These are phyloP conservation scores for Tetramorium simillimum DNA, from an alignment of 1,140 invertebrate species.

Conservation along the genomic window DNA sequence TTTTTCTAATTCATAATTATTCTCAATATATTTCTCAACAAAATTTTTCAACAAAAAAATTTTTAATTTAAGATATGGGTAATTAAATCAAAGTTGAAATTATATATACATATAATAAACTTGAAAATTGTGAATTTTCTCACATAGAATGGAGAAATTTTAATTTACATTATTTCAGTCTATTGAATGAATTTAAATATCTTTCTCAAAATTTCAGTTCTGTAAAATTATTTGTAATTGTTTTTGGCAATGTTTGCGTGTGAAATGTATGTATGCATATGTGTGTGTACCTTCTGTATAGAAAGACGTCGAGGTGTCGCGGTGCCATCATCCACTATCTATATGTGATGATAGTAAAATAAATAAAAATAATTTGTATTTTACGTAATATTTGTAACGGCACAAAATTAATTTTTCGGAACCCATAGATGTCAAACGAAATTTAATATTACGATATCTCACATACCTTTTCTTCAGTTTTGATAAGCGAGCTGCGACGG, in stretches of 20 bases:
- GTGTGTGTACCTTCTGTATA: constrained; percentile 77
- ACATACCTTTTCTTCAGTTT: constrained; percentile 80
- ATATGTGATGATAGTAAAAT: constrained; percentile 25
- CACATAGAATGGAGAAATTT: too few relatives aligned
- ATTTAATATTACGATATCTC: not conserved
- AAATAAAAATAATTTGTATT: constrained; percentile 5
- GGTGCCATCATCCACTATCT: constrained; percentile 73
- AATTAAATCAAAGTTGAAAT: not conserved
- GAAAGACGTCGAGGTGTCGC: constrained; percentile 78
- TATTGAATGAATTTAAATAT: not conserved
- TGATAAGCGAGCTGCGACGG: constrained; percentile 81
- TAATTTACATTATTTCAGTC: constrained; percentile 1
- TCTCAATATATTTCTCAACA: not conserved
- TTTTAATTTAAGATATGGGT: not conserved
- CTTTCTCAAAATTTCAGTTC: not conserved
- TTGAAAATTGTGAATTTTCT: too few relatives aligned
- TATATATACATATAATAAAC: not conserved
- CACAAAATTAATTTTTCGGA: not conserved
- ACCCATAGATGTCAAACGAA: not conserved
- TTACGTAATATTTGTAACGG: not conserved
- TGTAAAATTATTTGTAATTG: constrained; percentile 10
- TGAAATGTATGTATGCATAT: not conserved
- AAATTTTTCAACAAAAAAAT: constrained; percentile 17
- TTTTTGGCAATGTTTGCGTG: not conserved
- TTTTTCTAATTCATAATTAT: not conserved